Conservation (phyloP, 2,797 vertebrate genomes). For the Myioborus melanocephalus region DNA sequence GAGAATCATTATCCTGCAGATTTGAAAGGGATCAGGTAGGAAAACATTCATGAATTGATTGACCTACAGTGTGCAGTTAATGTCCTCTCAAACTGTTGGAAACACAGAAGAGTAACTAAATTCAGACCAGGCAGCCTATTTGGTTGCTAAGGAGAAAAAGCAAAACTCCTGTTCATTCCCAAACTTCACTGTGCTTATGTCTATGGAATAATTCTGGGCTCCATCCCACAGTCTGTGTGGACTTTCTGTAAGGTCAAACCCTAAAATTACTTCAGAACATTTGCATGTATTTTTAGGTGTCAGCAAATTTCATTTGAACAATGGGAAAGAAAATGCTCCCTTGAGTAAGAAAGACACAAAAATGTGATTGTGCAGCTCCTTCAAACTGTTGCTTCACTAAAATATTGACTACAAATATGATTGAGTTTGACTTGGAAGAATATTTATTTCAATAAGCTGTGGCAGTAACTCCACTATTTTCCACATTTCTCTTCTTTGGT, state of each 20-base stretch:
- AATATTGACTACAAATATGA: not conserved
- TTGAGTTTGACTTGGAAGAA: not conserved
- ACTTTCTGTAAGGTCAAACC: not conserved
- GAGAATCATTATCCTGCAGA: not conserved
- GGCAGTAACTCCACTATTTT: not conserved
- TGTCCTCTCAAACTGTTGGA: not conserved
- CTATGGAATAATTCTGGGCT: not conserved
- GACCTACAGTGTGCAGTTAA: not conserved
- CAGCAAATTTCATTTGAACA: not conserved
- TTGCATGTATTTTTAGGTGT: not conserved
- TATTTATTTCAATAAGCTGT: slow-evolving; percentile 7
- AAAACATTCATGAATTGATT: not conserved
- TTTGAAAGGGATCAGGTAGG: not conserved
- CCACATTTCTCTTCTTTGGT: not conserved
- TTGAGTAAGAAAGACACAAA: not conserved
- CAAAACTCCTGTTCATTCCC: not conserved
- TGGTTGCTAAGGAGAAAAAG: not conserved
- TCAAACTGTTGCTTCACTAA: not conserved
- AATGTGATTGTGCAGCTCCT: not conserved
- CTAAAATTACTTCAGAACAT: not conserved
- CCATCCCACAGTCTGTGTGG: not conserved
- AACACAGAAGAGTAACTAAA: not conserved
- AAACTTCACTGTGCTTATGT: not conserved
- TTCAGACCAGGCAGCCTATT: not conserved
- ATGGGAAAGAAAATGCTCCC: not conserved